Conservation (phyloP, 2,797 vertebrate species). For the Gymnothorax javanicus region DNA sequence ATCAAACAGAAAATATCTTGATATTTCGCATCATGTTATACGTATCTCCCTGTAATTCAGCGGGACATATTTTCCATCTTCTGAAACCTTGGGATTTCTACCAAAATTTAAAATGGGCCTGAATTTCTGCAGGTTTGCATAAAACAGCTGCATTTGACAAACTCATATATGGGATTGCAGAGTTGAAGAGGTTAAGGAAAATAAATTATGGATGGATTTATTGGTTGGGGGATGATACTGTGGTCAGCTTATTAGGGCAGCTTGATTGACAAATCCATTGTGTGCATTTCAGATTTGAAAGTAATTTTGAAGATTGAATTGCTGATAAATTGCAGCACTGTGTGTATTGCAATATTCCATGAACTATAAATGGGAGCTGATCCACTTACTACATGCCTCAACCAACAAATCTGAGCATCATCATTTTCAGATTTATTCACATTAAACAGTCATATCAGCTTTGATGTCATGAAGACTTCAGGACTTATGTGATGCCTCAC, state of each 20-base stretch:
- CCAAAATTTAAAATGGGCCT: too few species aligned
- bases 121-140: too few species aligned
- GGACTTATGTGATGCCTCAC: neutral
- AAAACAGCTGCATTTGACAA: too few species aligned
- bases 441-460: neutral
- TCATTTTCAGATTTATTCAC: neutral
- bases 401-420: neutral
- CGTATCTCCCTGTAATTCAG: too few species aligned
- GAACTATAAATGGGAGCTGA: neutral
- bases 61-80: too few species aligned
- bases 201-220: too few species aligned
- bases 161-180: too few species aligned
- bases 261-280: neutral
- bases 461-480: neutral
- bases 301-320: neutral
- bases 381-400: neutral
- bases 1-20: too few species aligned
- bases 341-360: neutral
- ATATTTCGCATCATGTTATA: too few species aligned
- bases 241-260: neutral
- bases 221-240: neutral
- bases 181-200: too few species aligned
- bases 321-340: neutral
- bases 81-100: too few species aligned
- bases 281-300: neutral